phyloP scores from a whole-genome alignment of 2,888 invertebrate genomes.

The Calliopum simillimum region DNA sequence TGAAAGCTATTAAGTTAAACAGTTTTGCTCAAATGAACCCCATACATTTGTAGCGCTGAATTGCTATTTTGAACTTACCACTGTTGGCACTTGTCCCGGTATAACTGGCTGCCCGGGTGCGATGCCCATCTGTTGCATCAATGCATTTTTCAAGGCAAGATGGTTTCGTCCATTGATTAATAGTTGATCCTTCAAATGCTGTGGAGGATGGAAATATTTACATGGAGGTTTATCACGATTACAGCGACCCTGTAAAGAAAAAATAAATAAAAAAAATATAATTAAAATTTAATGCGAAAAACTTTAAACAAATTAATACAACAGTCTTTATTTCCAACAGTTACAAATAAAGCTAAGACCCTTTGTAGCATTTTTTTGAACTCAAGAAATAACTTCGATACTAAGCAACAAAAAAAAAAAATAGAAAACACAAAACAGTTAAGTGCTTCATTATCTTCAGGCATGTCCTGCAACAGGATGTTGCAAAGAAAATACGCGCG shows the following conservation, averaged over 20 bases:
- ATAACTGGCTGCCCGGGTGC: constrained; percentile 90
- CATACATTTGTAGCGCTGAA: background rate
- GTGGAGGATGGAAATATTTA: constrained; percentile 99
- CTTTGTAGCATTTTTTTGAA: background rate
- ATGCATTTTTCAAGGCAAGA: constrained; percentile 97
- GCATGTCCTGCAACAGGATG: background rate
- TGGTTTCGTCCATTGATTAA: constrained; percentile 99
- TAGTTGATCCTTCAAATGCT: constrained; percentile 99
- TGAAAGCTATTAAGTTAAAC: background rate
- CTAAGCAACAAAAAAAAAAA: too few species aligned
- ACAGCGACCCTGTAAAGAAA: constrained; percentile 92
- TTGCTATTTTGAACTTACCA: constrained; percentile 75
- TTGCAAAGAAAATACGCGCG: background rate
- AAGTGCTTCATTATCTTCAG: too few species aligned
- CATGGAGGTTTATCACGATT: constrained; percentile 99
- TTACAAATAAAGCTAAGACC: constrained; percentile 15
- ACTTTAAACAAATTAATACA: background rate
- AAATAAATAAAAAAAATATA: constrained; percentile 27
- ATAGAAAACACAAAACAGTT: too few species aligned
- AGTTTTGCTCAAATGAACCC: too few species aligned
- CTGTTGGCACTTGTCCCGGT: constrained; percentile 92
- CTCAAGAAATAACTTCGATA: constrained; percentile 10
- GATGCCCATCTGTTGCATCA: constrained; percentile 96
- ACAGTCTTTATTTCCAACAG: background rate
- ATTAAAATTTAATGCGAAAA: background rate